A percentile compares a stretch with the other conserved stretches of the same genome.
Evolutionary conservation across 2,797 vertebrate genomes (phyloP).

Genomic region (Gila robusta): DNA sequence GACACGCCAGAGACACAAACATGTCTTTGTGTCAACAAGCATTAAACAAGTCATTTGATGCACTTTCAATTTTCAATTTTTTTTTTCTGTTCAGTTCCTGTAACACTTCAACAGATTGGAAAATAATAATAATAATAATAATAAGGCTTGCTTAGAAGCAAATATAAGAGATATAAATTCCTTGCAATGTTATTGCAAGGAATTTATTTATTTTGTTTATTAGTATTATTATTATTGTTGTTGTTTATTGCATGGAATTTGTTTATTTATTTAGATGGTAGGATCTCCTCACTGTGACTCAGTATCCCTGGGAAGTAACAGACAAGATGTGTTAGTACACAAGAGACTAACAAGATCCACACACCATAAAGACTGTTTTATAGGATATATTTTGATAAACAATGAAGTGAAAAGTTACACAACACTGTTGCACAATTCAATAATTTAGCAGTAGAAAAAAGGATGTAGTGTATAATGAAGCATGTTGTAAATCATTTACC

Average conservation of each 20-base stretch:
- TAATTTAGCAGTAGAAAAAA: not conserved
- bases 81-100: not conserved
- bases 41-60: not conserved
- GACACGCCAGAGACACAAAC: not conserved
- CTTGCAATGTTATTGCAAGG: not conserved
- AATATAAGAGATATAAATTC: not conserved
- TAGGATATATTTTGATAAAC: not conserved
- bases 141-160: not conserved
- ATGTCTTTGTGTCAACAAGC: not conserved
- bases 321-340: not conserved
- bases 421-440: not conserved
- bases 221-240: too few species aligned
- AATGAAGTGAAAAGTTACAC: not conserved
- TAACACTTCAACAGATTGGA: not conserved
- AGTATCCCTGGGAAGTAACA: constrained; percentile 1
- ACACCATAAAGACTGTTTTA: not conserved
- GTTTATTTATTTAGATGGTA: not conserved
- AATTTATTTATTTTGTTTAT: too few species aligned
- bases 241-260: too few species aligned
- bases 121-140: not conserved
- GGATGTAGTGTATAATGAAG: not conserved
- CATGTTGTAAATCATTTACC: not conserved
- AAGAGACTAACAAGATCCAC: not conserved
- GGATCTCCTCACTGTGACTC: not conserved
- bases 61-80: not conserved